Evolutionary conservation across 1,140 invertebrate genomes (phyloP).

Genomic region (Drosophila busckii): DNA sequence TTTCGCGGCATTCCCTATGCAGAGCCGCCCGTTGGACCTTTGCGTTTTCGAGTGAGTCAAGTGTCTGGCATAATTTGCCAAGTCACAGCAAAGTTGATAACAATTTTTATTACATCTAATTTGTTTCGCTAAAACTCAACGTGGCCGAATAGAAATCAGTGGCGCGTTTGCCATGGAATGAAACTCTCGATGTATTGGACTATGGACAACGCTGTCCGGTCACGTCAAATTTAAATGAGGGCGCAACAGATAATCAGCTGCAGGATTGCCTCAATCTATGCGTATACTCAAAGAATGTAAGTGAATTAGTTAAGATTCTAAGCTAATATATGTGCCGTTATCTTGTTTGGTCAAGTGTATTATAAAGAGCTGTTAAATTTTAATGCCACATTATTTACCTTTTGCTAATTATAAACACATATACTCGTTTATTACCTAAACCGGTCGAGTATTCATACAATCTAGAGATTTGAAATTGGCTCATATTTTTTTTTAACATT

Average conservation of each 20-base stretch:
- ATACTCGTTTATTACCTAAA: too few species aligned
- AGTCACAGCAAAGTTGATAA: conserved; percentile 11
- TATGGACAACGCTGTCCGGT: conserved; percentile 73
- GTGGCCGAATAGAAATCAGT: conserved; percentile 57
- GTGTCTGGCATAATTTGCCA: not conserved
- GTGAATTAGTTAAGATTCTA: not conserved
- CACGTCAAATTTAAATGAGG: conserved; percentile 48
- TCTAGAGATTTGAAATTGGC: not conserved
- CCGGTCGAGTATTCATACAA: too few species aligned
- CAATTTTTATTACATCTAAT: not conserved
- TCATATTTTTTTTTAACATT: not conserved
- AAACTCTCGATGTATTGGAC: conserved; percentile 43
- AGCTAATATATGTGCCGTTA: not conserved
- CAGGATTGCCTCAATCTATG: conserved; percentile 75
- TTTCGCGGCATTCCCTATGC: conserved; percentile 76
- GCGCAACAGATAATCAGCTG: conserved; percentile 42
- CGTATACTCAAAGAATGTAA: conserved; percentile 75
- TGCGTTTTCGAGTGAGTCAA: conserved; percentile 62
- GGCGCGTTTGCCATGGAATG: conserved; percentile 48
- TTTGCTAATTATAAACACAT: too few species aligned
- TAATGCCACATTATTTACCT: too few species aligned
- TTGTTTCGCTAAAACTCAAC: conserved; percentile 5
- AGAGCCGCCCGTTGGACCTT: conserved; percentile 52
- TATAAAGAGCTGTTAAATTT: too few species aligned
- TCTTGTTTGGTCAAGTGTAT: too few species aligned